Conservation (phyloP, 2,797 vertebrate species). For the Enteromius anoplus region DNA sequence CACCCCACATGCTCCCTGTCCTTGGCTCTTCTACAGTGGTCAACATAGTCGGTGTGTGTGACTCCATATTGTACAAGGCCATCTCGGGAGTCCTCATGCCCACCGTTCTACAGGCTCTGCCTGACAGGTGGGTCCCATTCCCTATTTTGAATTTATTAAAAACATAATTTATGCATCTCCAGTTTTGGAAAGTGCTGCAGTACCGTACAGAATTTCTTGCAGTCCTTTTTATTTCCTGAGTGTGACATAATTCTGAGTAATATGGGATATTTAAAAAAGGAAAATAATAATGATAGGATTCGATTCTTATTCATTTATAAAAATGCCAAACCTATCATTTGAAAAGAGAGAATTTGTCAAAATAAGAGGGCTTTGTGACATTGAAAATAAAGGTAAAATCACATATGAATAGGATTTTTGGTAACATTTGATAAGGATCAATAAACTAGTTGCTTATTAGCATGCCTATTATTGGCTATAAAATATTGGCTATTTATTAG, state of each 20-base stretch:
- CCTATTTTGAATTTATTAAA: neutral
- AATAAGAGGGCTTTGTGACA: neutral
- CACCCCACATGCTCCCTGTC: slow-evolving; percentile 97
- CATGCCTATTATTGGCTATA: neutral
- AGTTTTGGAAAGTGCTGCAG: neutral
- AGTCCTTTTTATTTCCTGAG: neutral
- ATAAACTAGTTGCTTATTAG: neutral
- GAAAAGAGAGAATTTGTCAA: neutral
- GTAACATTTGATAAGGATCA: neutral
- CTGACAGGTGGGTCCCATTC: slow-evolving; percentile 86
- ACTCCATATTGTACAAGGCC: slow-evolving; percentile 99
- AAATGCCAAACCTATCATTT: neutral
- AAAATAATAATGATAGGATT: neutral
- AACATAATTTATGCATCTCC: no score
- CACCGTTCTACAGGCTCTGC: slow-evolving; percentile 94
- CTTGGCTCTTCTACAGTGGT: slow-evolving; percentile 94
- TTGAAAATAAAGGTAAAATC: neutral
- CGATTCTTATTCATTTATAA: neutral
- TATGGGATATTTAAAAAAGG: neutral
- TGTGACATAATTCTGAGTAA: neutral
- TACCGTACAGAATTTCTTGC: neutral
- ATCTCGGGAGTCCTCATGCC: slow-evolving; percentile 99
- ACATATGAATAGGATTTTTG: neutral
- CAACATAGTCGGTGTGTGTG: slow-evolving; percentile 97
- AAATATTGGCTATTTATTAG: neutral